Conservation (phyloP, 2,797 vertebrate species). For the Gobionotothen gibberifrons region DNA sequence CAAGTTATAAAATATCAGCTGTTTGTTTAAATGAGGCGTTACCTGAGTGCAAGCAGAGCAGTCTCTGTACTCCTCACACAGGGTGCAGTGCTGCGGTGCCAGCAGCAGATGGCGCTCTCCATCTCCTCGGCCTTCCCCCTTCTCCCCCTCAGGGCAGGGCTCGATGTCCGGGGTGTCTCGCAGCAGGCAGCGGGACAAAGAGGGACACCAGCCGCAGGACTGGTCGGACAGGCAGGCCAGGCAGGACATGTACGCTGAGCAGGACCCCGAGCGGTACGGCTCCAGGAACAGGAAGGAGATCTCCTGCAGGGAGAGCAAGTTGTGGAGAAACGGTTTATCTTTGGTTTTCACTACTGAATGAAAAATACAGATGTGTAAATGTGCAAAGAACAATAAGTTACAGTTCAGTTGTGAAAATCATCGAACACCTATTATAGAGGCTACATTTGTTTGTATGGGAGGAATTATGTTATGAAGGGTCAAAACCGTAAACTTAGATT, state of each 20-base stretch:
- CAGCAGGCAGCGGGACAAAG: conserved; percentile 84
- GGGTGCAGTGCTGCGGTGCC: conserved; percentile 87
- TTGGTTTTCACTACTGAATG: not conserved
- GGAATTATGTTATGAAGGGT: too few species aligned
- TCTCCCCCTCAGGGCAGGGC: conserved; percentile 75
- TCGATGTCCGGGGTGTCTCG: conserved; percentile 74
- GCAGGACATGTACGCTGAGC: conserved; percentile 88
- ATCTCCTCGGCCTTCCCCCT: conserved; percentile 71
- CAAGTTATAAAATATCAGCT: not conserved
- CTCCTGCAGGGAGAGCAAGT: conserved; percentile 79
- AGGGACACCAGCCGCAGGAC: conserved; percentile 93
- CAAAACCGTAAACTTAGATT: too few species aligned
- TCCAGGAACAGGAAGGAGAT: conserved; percentile 95
- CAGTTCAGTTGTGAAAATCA: not conserved
- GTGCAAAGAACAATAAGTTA: not conserved
- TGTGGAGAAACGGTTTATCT: not conserved
- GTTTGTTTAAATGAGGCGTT: not conserved
- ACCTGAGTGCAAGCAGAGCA: conserved; percentile 92
- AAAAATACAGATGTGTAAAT: conserved; percentile 11
- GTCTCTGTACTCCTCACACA: conserved; percentile 93
- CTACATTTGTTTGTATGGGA: not conserved
- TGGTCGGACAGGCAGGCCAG: conserved; percentile 92
- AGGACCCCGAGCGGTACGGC: conserved; percentile 89
- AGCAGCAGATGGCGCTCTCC: conserved; percentile 86
- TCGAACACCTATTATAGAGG: not conserved